Base-by-base conservation (phyloP, 1,140 invertebrate genomes). In the Brachionus koreanus region DNA sequence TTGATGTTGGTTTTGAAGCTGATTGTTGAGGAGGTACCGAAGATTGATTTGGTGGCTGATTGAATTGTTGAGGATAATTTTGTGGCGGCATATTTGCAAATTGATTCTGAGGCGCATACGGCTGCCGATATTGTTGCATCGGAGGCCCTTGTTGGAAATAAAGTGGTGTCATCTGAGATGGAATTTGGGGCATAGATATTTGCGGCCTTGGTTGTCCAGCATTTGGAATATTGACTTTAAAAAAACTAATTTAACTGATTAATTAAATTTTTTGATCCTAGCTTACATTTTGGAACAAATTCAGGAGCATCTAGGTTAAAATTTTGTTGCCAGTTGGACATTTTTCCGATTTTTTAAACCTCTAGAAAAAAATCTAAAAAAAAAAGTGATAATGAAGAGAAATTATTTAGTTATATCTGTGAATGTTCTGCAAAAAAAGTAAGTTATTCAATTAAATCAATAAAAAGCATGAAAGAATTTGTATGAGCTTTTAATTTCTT, bases 221-320 rank as follows among this genome's bases (percentile, higher is more conserved):
- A 74, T 43, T 74, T 29, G 69, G 42, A 43, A 46, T 16, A 46
- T 10, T 46, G 23, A 74, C 69, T 69, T 29, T 23, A 19, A 6
- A 72, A 72, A 29, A 72, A 42, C 23, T 3, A 43, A 23, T 42
- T 69, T 69, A 39, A 4, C n/a, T 37, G 23, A 46, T 19, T 3
- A 33, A 19, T 76, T 76, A 25, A n/a, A 57, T 67, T 67, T 25
- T 7, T 16, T 69, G 13, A 16, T 39, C 9, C n/a, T 6, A 19
- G 2, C 1, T 33, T 79, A 79, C 76, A 79, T 39, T 79, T 79
- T 1, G 76, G 76, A 57, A 79, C 76, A 79, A 79, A 79, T 61
- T 79, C 76, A 23, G 76, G 76, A 37, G 76, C 76, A 25, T 79
- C 76, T 10, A 79, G 49, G 39, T 79, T 79, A 65, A 79, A 79